Evolutionary conservation across 2,113 vertebrate genomes (phyloP).

Genomic region (Verasper variegatus): DNA sequence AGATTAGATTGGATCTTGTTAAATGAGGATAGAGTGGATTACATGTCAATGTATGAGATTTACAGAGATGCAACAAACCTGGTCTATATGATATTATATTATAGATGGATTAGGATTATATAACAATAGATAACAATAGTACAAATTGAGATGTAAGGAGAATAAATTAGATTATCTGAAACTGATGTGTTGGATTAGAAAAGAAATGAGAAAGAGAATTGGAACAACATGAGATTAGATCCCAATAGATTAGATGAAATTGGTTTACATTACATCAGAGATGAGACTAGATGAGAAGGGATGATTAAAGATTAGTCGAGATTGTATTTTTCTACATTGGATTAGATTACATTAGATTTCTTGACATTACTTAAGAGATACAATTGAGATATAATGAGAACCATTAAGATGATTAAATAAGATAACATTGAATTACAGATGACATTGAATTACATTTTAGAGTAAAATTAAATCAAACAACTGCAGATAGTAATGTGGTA

Average conservation of each 20-base stretch:
- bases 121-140: too few relatives aligned
- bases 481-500: background rate
- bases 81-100: too few relatives aligned
- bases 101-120: too few relatives aligned
- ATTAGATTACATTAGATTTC: background rate
- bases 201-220: too few relatives aligned
- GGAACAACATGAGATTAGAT: too few relatives aligned
- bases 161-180: too few relatives aligned
- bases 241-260: background rate
- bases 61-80: too few relatives aligned
- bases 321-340: background rate
- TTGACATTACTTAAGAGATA: background rate
- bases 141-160: too few relatives aligned
- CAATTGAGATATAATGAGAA: background rate
- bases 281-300: background rate
- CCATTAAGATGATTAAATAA: background rate
- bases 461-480: background rate
- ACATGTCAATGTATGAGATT: too few relatives aligned
- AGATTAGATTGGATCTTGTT: background rate
- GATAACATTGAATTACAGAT: background rate
- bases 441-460: background rate
- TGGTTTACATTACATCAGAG: background rate
- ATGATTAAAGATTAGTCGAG: background rate
- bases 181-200: too few relatives aligned
- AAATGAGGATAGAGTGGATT: too few relatives aligned